These are phyloP conservation scores for Eulemur mongoz DNA, from an alignment of 2,797 vertebrate species.

Conservation along the genomic window DNA sequence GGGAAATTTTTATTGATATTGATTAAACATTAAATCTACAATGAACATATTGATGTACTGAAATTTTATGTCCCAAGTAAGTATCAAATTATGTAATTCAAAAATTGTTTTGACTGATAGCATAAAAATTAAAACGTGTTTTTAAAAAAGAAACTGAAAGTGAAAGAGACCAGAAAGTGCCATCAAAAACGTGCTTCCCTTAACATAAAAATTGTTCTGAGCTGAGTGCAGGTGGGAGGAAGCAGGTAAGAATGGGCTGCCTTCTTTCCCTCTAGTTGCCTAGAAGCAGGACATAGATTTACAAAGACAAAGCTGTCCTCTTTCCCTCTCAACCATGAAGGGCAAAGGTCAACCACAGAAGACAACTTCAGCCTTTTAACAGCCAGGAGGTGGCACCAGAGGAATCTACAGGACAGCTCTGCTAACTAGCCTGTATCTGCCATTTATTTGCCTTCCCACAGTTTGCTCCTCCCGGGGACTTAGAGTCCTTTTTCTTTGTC, in stretches of 20 bases:
- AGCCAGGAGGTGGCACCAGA: neutral
- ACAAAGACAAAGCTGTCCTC: neutral
- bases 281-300: neutral
- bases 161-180: neutral
- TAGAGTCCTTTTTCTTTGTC: neutral
- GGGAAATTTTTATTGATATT: too few relatives aligned
- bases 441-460: neutral
- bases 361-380: neutral
- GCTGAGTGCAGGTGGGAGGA: too few relatives aligned
- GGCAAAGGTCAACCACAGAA: neutral
- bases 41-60: neutral
- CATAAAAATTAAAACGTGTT: neutral
- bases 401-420: neutral
- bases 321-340: neutral
- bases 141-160: neutral
- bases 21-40: too few relatives aligned
- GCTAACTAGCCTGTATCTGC: neutral
- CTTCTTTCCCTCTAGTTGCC: neutral
- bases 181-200: neutral
- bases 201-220: too few relatives aligned
- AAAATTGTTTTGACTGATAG: neutral
- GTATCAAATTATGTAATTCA: neutral
- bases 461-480: neutral
- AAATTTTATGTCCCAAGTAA: neutral
- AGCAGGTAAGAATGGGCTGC: too few relatives aligned